Percentiles rank a stretch among this genome's conserved stretches.
Evolutionary conservation across 2,797 vertebrate genomes (phyloP).

Genomic region (Cuculus canorus): DNA sequence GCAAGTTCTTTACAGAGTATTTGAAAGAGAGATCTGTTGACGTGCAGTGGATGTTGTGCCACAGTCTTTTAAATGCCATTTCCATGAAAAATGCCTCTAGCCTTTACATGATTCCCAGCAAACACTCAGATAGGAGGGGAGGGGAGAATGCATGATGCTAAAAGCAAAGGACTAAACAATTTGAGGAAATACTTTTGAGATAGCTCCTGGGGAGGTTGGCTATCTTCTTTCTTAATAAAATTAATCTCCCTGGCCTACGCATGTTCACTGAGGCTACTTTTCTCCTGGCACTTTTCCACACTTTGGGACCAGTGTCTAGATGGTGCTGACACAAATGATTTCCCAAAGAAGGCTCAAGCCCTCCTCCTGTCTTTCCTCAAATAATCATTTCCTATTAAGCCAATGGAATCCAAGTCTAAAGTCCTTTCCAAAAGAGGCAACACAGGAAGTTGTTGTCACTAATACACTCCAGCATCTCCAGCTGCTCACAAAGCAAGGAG

Average conservation of each 20-base stretch:
- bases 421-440: not conserved
- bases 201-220: not conserved
- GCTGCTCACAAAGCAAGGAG: not conserved
- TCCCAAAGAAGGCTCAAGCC: not conserved
- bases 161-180: not conserved
- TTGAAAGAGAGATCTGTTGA: not conserved
- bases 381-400: not conserved
- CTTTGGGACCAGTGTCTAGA: not conserved
- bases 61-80: not conserved
- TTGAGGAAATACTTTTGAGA: constrained; percentile 41
- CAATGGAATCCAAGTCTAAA: not conserved
- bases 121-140: not conserved
- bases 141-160: not conserved
- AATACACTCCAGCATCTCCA: not conserved
- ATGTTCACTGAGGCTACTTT: not conserved
- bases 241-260: not conserved
- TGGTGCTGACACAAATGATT: not conserved
- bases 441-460: not conserved
- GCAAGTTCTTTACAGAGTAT: not conserved
- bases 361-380: not conserved
- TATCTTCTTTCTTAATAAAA: constrained; percentile 31
- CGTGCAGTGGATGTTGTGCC: not conserved
- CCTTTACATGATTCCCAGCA: not conserved
- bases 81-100: not conserved
- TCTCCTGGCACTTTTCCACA: not conserved